Percentiles rank a stretch among this genome's conserved stretches.
Evolutionary conservation across 2,113 vertebrate species (phyloP).

Genomic region (Neofelis nebulosa): DNA sequence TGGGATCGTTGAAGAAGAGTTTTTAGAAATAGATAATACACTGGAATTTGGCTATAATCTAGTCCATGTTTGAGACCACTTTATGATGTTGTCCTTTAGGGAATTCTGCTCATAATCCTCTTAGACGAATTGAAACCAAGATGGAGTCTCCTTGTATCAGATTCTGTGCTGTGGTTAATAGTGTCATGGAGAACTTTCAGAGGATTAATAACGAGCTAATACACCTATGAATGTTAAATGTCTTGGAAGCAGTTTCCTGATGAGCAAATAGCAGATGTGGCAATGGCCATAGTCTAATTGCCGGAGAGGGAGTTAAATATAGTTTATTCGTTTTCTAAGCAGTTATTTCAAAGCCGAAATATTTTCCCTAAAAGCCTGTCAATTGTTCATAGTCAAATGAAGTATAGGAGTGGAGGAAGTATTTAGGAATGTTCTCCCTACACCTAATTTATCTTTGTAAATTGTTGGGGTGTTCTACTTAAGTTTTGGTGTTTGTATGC

Average conservation of each 20-base stretch:
- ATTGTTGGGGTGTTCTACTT: neutral
- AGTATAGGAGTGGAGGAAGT: neutral
- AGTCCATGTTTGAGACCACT: neutral
- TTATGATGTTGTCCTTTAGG: neutral
- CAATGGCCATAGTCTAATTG: conserved; percentile 45
- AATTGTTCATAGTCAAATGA: neutral
- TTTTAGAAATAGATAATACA: neutral
- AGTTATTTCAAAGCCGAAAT: conserved; percentile 58
- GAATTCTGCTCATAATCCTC: neutral
- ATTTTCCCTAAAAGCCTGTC: conserved; percentile 17
- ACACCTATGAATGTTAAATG: conserved; percentile 71
- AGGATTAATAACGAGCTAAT: conserved; percentile 60
- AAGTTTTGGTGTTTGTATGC: neutral
- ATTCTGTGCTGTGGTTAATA: neutral
- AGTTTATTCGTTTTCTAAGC: conserved; percentile 54
- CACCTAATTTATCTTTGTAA: neutral
- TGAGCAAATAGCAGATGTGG: conserved; percentile 67
- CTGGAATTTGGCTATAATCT: neutral
- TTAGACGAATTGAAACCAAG: neutral
- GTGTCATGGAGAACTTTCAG: conserved; percentile 10
- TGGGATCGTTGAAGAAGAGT: neutral
- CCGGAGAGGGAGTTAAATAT: conserved; percentile 51
- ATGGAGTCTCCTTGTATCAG: neutral
- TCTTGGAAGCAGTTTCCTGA: conserved; percentile 70
- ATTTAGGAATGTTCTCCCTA: neutral